Evolutionary conservation across 2,113 vertebrate genomes (phyloP), one percentile per base, ranked within the genome.

Genomic region (Australoheros scitulus): DNA sequence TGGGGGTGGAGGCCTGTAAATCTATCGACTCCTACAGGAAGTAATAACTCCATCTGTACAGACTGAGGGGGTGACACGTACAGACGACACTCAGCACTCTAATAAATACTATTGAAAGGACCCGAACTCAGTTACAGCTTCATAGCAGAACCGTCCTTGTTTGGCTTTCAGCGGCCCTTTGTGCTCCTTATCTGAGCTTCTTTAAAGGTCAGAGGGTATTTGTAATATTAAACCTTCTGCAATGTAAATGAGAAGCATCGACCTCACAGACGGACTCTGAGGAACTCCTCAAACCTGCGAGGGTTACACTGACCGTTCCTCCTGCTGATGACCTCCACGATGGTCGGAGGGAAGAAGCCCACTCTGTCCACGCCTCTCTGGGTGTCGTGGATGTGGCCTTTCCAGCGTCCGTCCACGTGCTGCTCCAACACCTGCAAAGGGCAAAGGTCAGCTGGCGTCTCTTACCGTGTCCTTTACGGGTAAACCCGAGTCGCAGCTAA

Each of bases 321-420:
- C 75, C 98, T 96, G 94, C 96, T 98, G 96, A 99, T 97, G 89
- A 99, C 98, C 93, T 99, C 98, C 0, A 98, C 97, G 0, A 99
- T 98, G 91, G 97, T 96, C 0, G 98, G 97, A 2, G 97, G 97
- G 79, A 99, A 99, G 92, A 97, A 99, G 63, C 98, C 98, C 0
- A 99, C 97, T 0, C 97, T 92, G 91, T 99, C 98, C 0, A 96
- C 98, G 87, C 97, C 97, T 43, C 96, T 95, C 93, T 97, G 97
- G 81, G 90, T 81, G 5, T 99, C 97, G 0, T 99, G 97, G 91
- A 99, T 98, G 87, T 98, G 97, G 2, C 97, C 98, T 86, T 99
- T 99, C 98, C 98, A 99, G 29, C 98, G 97, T n/a, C 97, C 98
- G 0, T 98, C 98, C 0, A 95, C 60, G 8, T 99, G 98, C 92